These are phyloP conservation scores for Cacajao melanocephalus DNA, from an alignment of 2,797 vertebrate genomes.

Conservation along the genomic window DNA sequence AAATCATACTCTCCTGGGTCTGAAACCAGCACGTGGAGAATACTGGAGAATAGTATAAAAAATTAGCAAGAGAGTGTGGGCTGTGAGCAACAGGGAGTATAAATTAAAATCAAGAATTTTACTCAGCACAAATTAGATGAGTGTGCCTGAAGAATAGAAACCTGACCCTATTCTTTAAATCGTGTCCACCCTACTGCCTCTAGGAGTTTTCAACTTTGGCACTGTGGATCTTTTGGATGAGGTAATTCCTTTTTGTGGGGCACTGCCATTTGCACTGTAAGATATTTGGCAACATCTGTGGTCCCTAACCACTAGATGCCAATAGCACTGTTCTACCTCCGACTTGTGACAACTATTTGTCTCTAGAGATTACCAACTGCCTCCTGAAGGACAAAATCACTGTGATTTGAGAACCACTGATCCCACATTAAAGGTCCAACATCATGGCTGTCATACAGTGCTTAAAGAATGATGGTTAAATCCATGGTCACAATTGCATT, in stretches of 20 bases:
- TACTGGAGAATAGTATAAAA: background rate
- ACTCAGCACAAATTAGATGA: background rate
- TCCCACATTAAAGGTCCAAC: background rate
- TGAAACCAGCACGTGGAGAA: background rate
- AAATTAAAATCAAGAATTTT: background rate
- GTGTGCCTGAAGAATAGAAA: background rate
- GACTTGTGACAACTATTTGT: background rate
- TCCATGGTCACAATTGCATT: background rate
- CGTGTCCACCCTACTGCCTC: accelerated
- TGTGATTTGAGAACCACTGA: background rate
- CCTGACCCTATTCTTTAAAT: background rate
- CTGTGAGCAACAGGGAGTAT: background rate
- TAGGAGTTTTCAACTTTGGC: background rate
- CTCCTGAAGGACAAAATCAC: background rate
- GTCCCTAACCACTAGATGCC: background rate
- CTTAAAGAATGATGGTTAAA: background rate
- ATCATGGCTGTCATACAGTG: background rate
- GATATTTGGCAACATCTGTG: background rate
- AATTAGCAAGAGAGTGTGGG: background rate
- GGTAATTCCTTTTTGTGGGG: too few relatives aligned
- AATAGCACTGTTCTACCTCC: background rate
- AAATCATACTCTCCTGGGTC: background rate
- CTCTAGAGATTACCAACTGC: background rate
- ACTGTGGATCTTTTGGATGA: background rate
- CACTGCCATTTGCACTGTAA: background rate